Evolutionary conservation across 2,797 vertebrate species (phyloP).

Genomic region (Coilia nasus): DNA sequence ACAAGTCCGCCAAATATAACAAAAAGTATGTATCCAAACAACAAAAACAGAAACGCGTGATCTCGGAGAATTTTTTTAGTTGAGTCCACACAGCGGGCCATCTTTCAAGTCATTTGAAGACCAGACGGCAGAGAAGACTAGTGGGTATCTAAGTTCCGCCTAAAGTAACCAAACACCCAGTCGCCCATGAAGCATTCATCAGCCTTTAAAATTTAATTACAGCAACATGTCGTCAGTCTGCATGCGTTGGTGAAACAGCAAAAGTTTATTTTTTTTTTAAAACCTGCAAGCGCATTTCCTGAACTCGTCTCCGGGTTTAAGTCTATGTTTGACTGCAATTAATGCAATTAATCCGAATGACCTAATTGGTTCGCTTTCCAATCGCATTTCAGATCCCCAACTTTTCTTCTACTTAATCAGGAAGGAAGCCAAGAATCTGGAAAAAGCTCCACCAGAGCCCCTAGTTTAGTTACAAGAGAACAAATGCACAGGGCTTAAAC

Average conservation of each 20-base stretch:
- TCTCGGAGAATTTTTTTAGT: constrained; percentile 35
- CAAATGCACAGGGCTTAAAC: no score
- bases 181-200: constrained; percentile 31
- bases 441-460: no score
- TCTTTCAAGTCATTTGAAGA: constrained; percentile 35
- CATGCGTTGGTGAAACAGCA: not conserved
- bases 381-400: not conserved
- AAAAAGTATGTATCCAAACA: constrained; percentile 64
- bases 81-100: constrained; percentile 42
- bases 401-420: not conserved
- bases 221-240: not conserved
- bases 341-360: not conserved
- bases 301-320: no score
- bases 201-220: constrained; percentile 64
- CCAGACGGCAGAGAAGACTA: not conserved
- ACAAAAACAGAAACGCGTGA: constrained; percentile 59
- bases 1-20: constrained; percentile 65
- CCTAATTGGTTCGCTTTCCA: not conserved
- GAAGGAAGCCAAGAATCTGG: no score
- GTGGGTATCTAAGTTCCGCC: not conserved
- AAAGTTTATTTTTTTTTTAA: not conserved
- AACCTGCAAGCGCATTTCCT: no score
- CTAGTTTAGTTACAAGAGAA: not conserved
- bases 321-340: no score
- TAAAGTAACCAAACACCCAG: constrained; percentile 57